Percentiles rank a stretch among this genome's conserved stretches.
phyloP scores from a whole-genome alignment of 2,113 vertebrate species.

The Xiphorhynchus elegans region DNA sequence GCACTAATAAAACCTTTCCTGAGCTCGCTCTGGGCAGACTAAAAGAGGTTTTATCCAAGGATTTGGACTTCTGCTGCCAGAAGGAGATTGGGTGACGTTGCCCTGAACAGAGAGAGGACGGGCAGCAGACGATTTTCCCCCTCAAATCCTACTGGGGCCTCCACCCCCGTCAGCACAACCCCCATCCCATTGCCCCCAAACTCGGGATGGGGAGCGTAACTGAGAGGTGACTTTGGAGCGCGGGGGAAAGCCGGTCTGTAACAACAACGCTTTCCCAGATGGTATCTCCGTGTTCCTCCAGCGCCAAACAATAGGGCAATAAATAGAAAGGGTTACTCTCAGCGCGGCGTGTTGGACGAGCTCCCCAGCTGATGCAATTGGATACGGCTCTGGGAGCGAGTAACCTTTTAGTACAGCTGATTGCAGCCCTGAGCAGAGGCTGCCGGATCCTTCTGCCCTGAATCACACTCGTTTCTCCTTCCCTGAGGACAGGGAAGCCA shows the following conservation, averaged over 20 bases:
- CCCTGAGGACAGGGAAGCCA: background rate
- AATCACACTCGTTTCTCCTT: background rate
- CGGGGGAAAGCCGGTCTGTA: background rate
- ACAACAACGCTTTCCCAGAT: conserved; percentile 7
- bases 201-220: background rate
- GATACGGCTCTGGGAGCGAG: background rate
- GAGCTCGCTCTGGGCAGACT: background rate
- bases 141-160: background rate
- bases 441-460: background rate
- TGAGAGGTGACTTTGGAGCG: background rate
- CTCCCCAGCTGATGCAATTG: conserved; percentile 55
- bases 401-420: background rate
- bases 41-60: background rate
- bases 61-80: background rate
- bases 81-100: accelerated
- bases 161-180: background rate
- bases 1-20: background rate
- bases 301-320: conserved; percentile 16
- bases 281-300: conserved; percentile 11
- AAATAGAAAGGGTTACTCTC: conserved; percentile 52
- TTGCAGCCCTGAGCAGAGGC: background rate
- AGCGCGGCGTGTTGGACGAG: background rate
- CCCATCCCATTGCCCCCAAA: background rate
- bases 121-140: background rate
- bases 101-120: accelerated